Conservation (phyloP, 2,113 vertebrate species). For the Zeus faber region DNA sequence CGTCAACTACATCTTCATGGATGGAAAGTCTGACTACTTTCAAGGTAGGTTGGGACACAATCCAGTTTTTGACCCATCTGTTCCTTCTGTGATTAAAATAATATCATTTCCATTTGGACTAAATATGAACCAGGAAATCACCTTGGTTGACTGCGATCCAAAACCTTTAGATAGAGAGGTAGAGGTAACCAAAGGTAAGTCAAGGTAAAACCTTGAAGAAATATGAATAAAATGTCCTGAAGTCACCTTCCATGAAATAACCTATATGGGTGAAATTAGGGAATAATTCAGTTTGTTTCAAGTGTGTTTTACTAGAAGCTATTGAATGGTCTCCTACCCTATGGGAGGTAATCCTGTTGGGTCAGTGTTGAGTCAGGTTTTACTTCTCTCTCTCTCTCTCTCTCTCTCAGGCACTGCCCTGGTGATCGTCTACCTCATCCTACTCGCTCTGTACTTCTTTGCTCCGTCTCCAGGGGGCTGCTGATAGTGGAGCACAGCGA, state of each 20-base stretch:
- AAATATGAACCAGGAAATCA: background rate
- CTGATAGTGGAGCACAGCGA: conserved; percentile 36
- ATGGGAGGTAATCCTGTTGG: background rate
- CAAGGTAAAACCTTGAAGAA: background rate
- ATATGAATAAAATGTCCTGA: background rate
- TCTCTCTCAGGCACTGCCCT: conserved; percentile 71
- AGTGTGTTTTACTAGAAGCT: too few relatives aligned
- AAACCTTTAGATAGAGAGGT: background rate
- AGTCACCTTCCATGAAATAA: background rate
- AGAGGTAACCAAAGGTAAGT: too few relatives aligned
- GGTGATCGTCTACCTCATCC: conserved; percentile 82
- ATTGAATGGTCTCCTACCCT: background rate
- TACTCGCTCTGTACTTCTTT: conserved; percentile 79
- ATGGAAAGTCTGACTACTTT: conserved; percentile 87
- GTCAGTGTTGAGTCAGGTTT: background rate
- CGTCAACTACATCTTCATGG: conserved; percentile 85
- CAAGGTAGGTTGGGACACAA: conserved; percentile 68
- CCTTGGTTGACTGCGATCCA: too few relatives aligned
- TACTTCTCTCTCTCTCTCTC: background rate
- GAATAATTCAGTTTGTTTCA: too few relatives aligned
- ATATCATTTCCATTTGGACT: background rate
- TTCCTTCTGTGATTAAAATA: background rate
- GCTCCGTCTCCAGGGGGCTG: conserved; percentile 79
- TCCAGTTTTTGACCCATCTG: background rate
- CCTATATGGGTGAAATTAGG: background rate